These are phyloP conservation scores for Platycnemis pennipes DNA, from an alignment of 2,888 invertebrate species.

Conservation along the genomic window DNA sequence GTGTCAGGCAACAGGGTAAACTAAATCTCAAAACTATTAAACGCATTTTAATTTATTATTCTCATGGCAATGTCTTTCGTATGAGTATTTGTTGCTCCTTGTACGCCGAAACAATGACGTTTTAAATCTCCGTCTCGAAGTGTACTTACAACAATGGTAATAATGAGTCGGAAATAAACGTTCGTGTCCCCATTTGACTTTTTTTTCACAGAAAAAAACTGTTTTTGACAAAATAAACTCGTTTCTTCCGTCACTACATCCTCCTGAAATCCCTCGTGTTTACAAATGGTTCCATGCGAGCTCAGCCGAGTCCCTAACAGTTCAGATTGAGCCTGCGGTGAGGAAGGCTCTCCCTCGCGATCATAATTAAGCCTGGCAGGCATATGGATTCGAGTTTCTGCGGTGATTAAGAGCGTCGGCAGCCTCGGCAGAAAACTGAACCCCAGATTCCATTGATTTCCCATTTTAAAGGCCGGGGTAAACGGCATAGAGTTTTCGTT, in stretches of 20 bases:
- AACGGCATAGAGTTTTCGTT: background rate
- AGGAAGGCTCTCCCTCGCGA: background rate
- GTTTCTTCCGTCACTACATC: background rate
- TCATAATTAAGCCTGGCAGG: background rate
- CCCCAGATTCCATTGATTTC: background rate
- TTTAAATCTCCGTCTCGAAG: too few relatives aligned
- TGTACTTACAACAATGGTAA: too few relatives aligned
- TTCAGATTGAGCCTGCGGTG: background rate
- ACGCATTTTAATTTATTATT: too few relatives aligned
- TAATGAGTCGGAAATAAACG: too few relatives aligned
- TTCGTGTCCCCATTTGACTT: too few relatives aligned
- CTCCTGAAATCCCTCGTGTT: background rate
- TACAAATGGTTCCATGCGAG: background rate
- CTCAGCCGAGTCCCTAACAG: background rate
- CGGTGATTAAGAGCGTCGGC: background rate
- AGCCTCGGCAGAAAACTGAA: background rate
- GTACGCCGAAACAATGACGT: too few relatives aligned
- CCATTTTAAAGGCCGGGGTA: background rate
- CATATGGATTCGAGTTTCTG: background rate
- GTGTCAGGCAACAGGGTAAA: too few relatives aligned
- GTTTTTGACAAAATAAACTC: too few relatives aligned
- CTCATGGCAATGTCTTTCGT: too few relatives aligned
- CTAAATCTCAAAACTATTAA: too few relatives aligned
- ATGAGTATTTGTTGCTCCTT: too few relatives aligned
- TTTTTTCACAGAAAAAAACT: too few relatives aligned